Conservation (phyloP, 2,888 invertebrate species). For the Myathropa florea region DNA sequence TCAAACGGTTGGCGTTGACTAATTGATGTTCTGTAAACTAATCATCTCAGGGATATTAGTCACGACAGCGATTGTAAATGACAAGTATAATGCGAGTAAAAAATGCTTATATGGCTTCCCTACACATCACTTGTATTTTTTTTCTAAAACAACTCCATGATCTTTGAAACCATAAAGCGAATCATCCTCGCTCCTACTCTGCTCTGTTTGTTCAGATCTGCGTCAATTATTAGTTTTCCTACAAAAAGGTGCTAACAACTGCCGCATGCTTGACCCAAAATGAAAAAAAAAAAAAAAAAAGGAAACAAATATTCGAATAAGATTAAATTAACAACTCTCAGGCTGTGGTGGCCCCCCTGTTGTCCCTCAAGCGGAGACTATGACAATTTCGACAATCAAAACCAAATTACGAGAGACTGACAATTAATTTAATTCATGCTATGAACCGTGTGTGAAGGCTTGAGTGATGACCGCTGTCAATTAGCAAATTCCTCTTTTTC, state of each 20-base stretch:
- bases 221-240: not conserved
- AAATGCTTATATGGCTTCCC: too few species aligned
- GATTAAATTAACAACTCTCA: slow-evolving; percentile 18
- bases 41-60: too few species aligned
- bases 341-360: not conserved
- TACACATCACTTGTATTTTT: too few species aligned
- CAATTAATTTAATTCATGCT: slow-evolving; percentile 28
- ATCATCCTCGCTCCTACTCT: too few species aligned
- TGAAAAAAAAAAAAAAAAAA: not conserved
- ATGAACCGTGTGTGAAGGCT: slow-evolving; percentile 14
- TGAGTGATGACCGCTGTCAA: slow-evolving; percentile 35
- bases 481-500: slow-evolving; percentile 16
- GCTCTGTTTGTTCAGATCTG: not conserved
- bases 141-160: too few species aligned
- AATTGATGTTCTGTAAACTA: too few species aligned
- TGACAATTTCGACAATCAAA: slow-evolving; percentile 38
- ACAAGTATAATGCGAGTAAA: too few species aligned
- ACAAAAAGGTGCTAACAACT: slow-evolving; percentile 24
- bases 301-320: slow-evolving; percentile 4
- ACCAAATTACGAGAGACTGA: not conserved
- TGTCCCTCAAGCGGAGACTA: not conserved
- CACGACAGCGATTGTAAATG: too few species aligned
- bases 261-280: slow-evolving; percentile 16
- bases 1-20: too few species aligned
- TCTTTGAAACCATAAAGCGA: too few species aligned